A percentile compares a stretch with the other conserved stretches of the same genome.
These are phyloP conservation scores for Cydia pomonella DNA, from an alignment of 1,140 invertebrate species.

Conservation along the genomic window DNA sequence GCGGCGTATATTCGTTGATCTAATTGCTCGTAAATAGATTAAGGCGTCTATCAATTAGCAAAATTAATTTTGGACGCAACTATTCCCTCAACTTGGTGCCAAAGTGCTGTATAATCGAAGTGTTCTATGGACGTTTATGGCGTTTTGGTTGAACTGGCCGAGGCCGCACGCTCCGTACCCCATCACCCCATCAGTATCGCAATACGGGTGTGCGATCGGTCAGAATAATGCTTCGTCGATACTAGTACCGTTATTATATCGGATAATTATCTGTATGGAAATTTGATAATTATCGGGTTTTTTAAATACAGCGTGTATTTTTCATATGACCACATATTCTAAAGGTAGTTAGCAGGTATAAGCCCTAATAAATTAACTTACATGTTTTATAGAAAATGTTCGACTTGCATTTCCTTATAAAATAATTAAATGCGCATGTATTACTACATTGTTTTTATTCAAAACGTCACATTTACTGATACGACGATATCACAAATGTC, in stretches of 20 bases:
- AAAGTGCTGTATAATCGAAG: background rate
- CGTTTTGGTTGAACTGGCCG: background rate
- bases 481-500: too few relatives aligned
- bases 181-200: constrained; percentile 38
- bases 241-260: constrained; percentile 48
- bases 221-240: constrained; percentile 55
- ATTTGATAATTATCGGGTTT: background rate
- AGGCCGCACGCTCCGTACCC: background rate
- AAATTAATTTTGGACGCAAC: constrained; percentile 28
- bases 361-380: too few relatives aligned
- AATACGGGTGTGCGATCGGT: constrained; percentile 56
- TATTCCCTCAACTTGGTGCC: background rate
- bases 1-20: background rate
- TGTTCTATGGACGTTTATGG: background rate
- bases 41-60: constrained; percentile 29
- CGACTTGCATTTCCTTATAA: too few relatives aligned
- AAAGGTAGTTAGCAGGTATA: too few relatives aligned
- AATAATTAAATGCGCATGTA: too few relatives aligned
- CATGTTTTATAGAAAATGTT: too few relatives aligned
- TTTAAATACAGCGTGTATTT: too few relatives aligned
- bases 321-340: too few relatives aligned
- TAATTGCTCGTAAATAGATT: constrained; percentile 24
- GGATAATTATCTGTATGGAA: background rate
- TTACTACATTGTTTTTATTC: too few relatives aligned
- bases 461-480: too few relatives aligned